A percentile compares a stretch with the other conserved stretches of the same genome.
Conservation (phyloP, 2,797 vertebrate genomes). For the Microctenopoma lineatum region DNA sequence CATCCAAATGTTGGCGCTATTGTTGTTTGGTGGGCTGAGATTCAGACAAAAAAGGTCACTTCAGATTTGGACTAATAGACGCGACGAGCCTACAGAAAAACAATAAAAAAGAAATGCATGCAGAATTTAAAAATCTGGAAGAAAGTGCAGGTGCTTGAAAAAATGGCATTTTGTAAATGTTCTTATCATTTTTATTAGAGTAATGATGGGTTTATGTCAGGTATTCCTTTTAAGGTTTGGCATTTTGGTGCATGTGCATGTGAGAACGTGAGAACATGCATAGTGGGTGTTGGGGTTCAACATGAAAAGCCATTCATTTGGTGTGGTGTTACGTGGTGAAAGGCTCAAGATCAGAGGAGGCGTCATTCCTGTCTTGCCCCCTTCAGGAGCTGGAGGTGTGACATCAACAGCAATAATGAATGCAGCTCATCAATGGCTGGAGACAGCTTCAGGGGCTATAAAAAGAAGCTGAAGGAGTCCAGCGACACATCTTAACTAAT, state of each 20-base stretch:
- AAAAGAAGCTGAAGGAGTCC: conserved; percentile 69
- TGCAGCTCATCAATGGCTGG: conserved; percentile 78
- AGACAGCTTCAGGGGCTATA: conserved; percentile 66
- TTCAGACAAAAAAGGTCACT: conserved; percentile 64
- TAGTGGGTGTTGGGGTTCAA: conserved; percentile 51
- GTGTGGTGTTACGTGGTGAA: conserved; percentile 57
- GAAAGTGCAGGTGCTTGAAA: conserved; percentile 2
- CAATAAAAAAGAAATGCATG: conserved; percentile 23
- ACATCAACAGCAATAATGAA: conserved; percentile 83
- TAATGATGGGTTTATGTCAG: not conserved
- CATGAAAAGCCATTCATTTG: conserved; percentile 50
- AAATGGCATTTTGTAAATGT: not conserved
- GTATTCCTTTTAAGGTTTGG: conserved; percentile 13
- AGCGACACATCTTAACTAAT: conserved; percentile 68
- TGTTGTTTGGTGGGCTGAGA: conserved; percentile 58
- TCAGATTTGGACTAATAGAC: conserved; percentile 56
- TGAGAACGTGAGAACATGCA: not conserved
- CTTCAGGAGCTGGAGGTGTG: conserved; percentile 67
- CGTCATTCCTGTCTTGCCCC: conserved; percentile 68
- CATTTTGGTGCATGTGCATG: not conserved
- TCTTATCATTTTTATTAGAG: no score
- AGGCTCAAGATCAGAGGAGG: conserved; percentile 56
- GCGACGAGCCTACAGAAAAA: conserved; percentile 7
- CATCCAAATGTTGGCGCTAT: conserved; percentile 62
- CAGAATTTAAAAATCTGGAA: conserved; percentile 38